Evolutionary conservation across 2,113 vertebrate species (phyloP).

Genomic region (Piprites chloris): DNA sequence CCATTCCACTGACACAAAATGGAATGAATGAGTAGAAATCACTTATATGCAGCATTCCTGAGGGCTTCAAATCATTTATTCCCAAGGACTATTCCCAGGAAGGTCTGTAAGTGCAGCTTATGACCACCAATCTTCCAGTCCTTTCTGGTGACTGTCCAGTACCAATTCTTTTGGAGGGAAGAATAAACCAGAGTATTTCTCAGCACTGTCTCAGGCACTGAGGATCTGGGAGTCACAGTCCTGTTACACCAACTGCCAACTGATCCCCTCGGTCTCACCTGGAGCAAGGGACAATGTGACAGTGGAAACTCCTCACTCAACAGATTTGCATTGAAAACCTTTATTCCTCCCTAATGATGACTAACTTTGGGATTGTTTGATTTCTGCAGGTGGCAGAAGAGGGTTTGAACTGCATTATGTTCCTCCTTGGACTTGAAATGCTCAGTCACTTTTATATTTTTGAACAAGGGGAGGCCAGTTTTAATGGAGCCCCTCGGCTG

Average conservation of each 20-base stretch:
- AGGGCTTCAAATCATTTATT: not conserved
- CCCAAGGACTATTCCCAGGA: not conserved
- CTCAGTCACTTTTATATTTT: not conserved
- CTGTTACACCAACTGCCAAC: not conserved
- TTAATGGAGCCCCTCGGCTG: not conserved
- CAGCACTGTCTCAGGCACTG: fast-evolving
- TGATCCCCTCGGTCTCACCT: not conserved
- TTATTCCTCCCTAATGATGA: not conserved
- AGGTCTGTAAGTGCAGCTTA: not conserved
- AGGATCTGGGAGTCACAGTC: not conserved
- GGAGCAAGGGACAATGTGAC: not conserved
- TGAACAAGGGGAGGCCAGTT: not conserved
- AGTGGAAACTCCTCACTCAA: not conserved
- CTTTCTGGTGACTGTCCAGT: not conserved
- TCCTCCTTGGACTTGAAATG: not conserved
- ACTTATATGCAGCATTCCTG: not conserved
- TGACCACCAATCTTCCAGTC: not conserved
- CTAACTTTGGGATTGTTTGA: not conserved
- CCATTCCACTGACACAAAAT: not conserved
- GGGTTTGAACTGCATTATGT: not conserved
- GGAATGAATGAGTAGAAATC: not conserved
- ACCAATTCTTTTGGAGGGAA: not conserved
- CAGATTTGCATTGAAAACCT: not conserved
- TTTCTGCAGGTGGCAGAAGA: not conserved
- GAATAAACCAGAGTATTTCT: not conserved